These are phyloP conservation scores for Vimba vimba DNA, from an alignment of 2,113 vertebrate genomes.

Conservation along the genomic window DNA sequence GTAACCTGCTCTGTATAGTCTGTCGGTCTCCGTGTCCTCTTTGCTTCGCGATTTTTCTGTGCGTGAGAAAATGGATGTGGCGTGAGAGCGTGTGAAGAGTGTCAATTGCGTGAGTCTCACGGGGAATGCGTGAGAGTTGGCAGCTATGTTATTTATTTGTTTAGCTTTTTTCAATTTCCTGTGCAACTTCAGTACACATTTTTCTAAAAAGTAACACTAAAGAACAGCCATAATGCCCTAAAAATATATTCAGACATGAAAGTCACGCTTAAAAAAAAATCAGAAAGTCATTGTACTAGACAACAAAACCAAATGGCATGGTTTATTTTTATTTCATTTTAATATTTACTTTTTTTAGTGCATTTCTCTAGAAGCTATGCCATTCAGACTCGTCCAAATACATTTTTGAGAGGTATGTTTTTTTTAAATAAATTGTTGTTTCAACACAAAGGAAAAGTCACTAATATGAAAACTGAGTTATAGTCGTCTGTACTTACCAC, in stretches of 20 bases:
- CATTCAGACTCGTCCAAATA: neutral
- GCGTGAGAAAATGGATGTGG: too few relatives aligned
- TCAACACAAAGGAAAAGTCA: neutral
- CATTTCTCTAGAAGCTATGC: neutral
- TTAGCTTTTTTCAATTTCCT: neutral
- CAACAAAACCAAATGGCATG: neutral
- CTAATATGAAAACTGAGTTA: neutral
- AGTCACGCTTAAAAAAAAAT: neutral
- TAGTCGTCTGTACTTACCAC: neutral
- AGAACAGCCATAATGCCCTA: neutral
- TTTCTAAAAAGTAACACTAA: neutral
- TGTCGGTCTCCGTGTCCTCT: too few relatives aligned
- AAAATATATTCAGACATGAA: neutral
- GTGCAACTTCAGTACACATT: neutral
- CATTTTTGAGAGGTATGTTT: neutral
- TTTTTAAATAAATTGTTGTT: neutral
- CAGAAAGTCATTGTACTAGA: too few relatives aligned
- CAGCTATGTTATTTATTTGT: too few relatives aligned
- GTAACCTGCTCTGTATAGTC: too few relatives aligned
- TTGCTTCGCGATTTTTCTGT: too few relatives aligned
- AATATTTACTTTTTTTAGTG: neutral
- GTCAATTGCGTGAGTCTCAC: too few relatives aligned
- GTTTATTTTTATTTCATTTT: neutral
- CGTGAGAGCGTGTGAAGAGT: too few relatives aligned
- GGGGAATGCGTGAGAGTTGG: too few relatives aligned